These are phyloP conservation scores for Nematopogon swammerdamellus DNA, from an alignment of 2,888 invertebrate species.

Conservation along the genomic window DNA sequence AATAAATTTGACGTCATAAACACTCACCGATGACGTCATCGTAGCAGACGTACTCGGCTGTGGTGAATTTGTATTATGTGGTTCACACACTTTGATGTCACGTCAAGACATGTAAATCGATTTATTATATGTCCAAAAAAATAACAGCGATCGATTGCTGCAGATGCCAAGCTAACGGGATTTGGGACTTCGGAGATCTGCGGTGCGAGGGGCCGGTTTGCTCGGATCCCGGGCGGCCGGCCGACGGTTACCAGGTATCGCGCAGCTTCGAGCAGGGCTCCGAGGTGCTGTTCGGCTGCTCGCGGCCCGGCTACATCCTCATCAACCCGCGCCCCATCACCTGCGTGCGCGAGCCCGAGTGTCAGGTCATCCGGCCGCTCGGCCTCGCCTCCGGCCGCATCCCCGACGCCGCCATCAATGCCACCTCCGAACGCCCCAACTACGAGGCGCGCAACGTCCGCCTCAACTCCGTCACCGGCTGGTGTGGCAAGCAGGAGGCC, in stretches of 20 bases:
- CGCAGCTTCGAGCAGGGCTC: slow-evolving; percentile 86
- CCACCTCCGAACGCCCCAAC: slow-evolving; percentile 89
- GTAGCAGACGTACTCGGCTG: no score
- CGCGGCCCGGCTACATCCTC: slow-evolving; percentile 87
- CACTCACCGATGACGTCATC: no score
- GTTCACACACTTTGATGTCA: no score
- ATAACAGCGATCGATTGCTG: no score
- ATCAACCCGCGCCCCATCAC: slow-evolving; percentile 89
- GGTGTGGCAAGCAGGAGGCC: slow-evolving; percentile 96
- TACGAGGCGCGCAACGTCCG: slow-evolving; percentile 88
- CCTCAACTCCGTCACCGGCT: slow-evolving; percentile 89
- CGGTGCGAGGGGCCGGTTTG: slow-evolving; percentile 96
- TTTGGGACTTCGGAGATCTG: slow-evolving; percentile 97
- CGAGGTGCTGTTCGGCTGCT: slow-evolving; percentile 87
- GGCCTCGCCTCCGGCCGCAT: slow-evolving; percentile 90
- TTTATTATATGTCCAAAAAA: no score
- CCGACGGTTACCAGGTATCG: slow-evolving; percentile 85
- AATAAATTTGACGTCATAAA: no score
- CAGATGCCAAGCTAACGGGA: slow-evolving; percentile 85
- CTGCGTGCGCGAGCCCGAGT: slow-evolving; percentile 90
- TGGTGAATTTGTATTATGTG: no score
- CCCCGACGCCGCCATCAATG: slow-evolving; percentile 93
- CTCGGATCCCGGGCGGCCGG: slow-evolving; percentile 91
- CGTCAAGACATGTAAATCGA: no score
- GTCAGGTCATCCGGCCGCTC: slow-evolving; percentile 80